Conservation (phyloP, 2,888 invertebrate genomes). For the Aleiodes testaceus region DNA sequence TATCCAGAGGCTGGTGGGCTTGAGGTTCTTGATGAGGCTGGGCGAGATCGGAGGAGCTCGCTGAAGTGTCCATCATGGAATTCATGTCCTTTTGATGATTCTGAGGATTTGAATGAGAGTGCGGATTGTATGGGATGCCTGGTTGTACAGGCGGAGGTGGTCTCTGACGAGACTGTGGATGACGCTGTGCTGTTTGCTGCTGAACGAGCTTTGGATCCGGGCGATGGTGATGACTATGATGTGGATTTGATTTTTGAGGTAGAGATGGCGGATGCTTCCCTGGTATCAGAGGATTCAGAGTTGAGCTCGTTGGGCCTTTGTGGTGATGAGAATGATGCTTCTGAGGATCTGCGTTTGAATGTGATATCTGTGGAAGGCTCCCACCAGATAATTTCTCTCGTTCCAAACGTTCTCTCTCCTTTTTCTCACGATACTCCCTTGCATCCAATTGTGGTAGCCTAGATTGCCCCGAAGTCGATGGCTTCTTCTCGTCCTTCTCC, state of each 20-base stretch:
- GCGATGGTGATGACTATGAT: conserved; percentile 67
- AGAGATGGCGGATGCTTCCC: conserved; percentile 66
- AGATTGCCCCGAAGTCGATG: conserved; percentile 62
- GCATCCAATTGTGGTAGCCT: conserved; percentile 74
- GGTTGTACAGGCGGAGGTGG: conserved; percentile 36
- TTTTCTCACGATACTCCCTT: conserved; percentile 79
- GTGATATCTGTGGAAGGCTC: conserved; percentile 58
- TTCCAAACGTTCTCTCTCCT: conserved; percentile 78
- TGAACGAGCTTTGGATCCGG: conserved; percentile 57
- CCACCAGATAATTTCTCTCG: conserved; percentile 70
- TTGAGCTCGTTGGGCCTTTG: conserved; percentile 56
- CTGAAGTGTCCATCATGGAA: conserved; percentile 12
- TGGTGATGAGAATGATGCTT: conserved; percentile 66
- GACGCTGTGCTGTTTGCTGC: conserved; percentile 42
- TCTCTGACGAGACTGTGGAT: conserved; percentile 53
- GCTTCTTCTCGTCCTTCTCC: conserved; percentile 64
- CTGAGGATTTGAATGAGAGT: neutral
- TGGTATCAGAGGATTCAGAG: conserved; percentile 51
- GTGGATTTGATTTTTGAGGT: conserved; percentile 60
- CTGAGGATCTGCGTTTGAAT: conserved; percentile 52
- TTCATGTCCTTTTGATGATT: conserved; percentile 39
- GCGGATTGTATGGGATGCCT: conserved; percentile 8
- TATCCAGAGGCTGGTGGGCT: conserved; percentile 57
- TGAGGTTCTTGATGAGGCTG: conserved; percentile 41
- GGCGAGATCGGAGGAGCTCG: conserved; percentile 39